Base-by-base conservation (phyloP, 2,113 vertebrate species). In the Dendrocopos noguchii region DNA sequence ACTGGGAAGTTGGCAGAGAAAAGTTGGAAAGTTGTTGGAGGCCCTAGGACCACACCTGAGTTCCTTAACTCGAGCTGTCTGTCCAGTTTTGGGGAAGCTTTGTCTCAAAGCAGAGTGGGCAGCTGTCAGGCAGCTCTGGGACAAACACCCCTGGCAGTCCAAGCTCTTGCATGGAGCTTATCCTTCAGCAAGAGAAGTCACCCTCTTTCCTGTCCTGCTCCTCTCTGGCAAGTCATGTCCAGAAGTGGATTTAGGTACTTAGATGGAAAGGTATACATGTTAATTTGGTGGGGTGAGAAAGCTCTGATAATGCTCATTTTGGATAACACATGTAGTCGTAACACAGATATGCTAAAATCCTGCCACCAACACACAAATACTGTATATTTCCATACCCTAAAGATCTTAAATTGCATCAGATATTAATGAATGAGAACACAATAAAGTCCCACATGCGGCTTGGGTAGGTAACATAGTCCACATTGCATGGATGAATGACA, bases 401-500 rank as follows among this genome's bases (percentile, higher is more conserved):
- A 10, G 24, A 65, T 68, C 47, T 64, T 64, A 14, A 82, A 42
- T 83, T 74, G 33, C 46, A 73, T 63, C 56, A 36, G 60, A 9
- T 27, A 56, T 8, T 20, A 36, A 46, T 8, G 24, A 46, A 70
- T 10, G 20, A 64, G 89, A 92, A 22, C 13, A n/a, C 1, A 34
- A 28, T 56, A 20, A 17, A 60, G 7, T 22, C 12, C 18, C 1
- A 4, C 2, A 63, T 24, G 9, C 36, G 5, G 9, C 71, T 3
- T 21, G 1, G 14, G 20, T 6, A 42, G 52, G 28, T 1, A 4
- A 7, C 8, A 1, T 1, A 6, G 28, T 57, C 27, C 52, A 12
- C 36, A 22, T 1, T 6, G 22, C 60, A 1, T 0, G 29, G 33
- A 8, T 0, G 56, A n/a, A 15, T 1, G 1, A 9, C 42, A 39